phyloP scores from a whole-genome alignment of 2,888 invertebrate genomes.

The Stenurella melanura region DNA sequence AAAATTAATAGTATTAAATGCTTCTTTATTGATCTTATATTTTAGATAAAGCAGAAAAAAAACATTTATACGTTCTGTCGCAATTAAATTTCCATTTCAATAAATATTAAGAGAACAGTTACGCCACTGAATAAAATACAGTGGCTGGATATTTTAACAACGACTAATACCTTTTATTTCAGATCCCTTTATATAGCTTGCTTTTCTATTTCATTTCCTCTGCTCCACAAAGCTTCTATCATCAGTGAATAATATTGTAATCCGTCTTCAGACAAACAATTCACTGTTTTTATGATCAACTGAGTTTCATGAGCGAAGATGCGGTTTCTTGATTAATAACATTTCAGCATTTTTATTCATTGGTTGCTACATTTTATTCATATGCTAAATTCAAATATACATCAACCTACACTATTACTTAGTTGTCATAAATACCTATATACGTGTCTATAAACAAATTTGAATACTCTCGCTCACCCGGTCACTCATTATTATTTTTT shows the following conservation, averaged over 20 bases:
- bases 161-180: constrained; percentile 68
- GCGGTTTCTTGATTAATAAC: constrained; percentile 3
- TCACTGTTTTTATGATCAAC: constrained; percentile 44
- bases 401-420: no score
- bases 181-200: constrained; percentile 64
- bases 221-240: constrained; percentile 40
- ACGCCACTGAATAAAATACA: constrained; percentile 55
- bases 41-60: no score
- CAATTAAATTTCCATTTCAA: no score
- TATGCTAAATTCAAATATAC: no score
- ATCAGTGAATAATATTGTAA: constrained; percentile 40
- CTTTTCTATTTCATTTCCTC: constrained; percentile 35
- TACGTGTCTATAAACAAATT: no score
- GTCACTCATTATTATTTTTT: no score
- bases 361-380: no score
- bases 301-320: constrained; percentile 24
- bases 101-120: not conserved
- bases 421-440: no score
- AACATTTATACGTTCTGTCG: no score
- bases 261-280: constrained; percentile 48
- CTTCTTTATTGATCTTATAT: no score
- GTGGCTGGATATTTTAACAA: constrained; percentile 67
- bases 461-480: no score
- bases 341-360: not conserved
- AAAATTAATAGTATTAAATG: no score